Conservation (phyloP, 2,888 invertebrate species). For the Lapara coniferarum region DNA sequence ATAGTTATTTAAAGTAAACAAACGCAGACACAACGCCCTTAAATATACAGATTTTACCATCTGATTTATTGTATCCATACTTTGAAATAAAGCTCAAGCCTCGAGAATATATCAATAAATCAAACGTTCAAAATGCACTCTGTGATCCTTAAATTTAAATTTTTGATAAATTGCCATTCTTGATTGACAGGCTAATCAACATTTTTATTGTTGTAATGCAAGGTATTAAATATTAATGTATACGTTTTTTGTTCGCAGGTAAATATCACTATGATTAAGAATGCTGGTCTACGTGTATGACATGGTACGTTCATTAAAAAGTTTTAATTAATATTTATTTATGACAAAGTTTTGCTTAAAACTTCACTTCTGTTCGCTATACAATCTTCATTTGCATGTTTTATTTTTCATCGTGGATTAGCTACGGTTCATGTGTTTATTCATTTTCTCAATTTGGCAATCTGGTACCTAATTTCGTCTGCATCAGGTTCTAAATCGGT, state of each 20-base stretch:
- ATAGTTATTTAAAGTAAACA: slow-evolving; percentile 12
- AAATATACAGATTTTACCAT: neutral
- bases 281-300: neutral
- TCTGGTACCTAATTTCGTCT: neutral
- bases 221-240: slow-evolving; percentile 29
- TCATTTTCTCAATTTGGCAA: neutral
- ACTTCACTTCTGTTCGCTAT: neutral
- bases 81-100: neutral
- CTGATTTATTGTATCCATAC: slow-evolving; percentile 8
- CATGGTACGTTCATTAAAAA: neutral
- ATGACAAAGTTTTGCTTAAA: neutral
- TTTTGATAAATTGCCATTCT: slow-evolving; percentile 31
- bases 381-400: neutral
- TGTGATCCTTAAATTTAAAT: slow-evolving; percentile 30
- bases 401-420: neutral
- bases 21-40: neutral
- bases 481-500: neutral
- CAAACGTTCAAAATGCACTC: slow-evolving; percentile 4
- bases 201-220: slow-evolving; percentile 21
- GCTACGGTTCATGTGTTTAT: neutral
- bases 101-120: slow-evolving; percentile 2
- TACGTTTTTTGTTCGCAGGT: slow-evolving; percentile 51
- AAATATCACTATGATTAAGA: slow-evolving; percentile 33
- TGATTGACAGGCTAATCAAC: slow-evolving; percentile 14
- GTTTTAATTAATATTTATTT: neutral